Base-by-base conservation (phyloP, 1,140 invertebrate species). In the Vanessa tameamea region DNA sequence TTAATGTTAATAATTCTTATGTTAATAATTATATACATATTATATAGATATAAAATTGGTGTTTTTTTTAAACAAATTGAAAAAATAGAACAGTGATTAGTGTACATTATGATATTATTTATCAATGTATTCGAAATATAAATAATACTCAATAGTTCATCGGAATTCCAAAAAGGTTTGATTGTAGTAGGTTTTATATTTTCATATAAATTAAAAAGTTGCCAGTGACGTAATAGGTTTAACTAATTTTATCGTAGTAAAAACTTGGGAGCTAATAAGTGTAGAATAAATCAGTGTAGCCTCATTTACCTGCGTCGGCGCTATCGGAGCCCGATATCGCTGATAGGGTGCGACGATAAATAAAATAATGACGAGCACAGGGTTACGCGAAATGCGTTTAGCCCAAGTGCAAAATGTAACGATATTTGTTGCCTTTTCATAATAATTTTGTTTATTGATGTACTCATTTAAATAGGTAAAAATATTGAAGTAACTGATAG, bases 281-380 rank as follows among this genome's bases (percentile, higher is more conserved):
- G 43, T 71, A 73, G 66, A 69, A 84, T 87, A 87, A 87, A 87
- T 86, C 76, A 76, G 72, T 55, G 64, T 72, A 76, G 69, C 80
- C 86, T 89, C 86, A 87, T 89, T 89, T 89, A 87, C 83, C 78
- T 84, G 87, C 75, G 73, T 70, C 75, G 76, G 78, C 73, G 75
- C 50, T 89, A 89, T 89, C 87, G 69, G 51, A 15, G 69, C 13
- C 77, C 73, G 86, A 89, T 89, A 87, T 87, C 86, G 76, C 20
- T 67, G 87, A 89, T 89, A 87, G 64, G 48, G 80, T 16, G 14
- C 73, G 69, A 14, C 84, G 86, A 89, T 89, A 89, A 87, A 89
- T 89, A 87, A 87, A 87, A 87, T 89, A 87, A 86, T 83, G 86
- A 87, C 83, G 76, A 72, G 85, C 76, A 87, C 79, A 79, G 72